Evolutionary conservation across 2,113 vertebrate genomes (phyloP), one percentile per base, ranked within the genome.

Genomic region (Cervus canadensis): DNA sequence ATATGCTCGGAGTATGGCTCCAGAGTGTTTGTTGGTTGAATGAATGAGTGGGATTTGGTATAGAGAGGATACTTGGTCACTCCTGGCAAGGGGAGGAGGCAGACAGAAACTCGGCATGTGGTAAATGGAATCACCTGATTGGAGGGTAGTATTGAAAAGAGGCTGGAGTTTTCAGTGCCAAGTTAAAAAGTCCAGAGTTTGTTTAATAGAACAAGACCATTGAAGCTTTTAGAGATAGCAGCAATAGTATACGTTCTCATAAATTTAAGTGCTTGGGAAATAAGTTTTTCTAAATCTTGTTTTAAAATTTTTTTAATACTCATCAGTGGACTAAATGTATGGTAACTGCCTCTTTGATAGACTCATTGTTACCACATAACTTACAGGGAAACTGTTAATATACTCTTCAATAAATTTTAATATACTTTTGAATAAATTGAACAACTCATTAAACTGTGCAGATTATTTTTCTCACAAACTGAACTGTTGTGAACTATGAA

Each of bases 261-360:
- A 76, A 79, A 87, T 96, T 87, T 87, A 8, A n/a, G 1, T 94
- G 28, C 28, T 30, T 74, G 36, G 54, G 36, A 90, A 87, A 45
- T 95, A 87, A 15, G 78, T 79, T 96, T 83, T 94, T 83, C 56
- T 74, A 89, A 97, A 92, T 93, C 33, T 89, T 93, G 30, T 50
- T 3, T 87, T 91, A 93, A 94, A 91, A 79, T 54, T 60, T 97
- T 89, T 93, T 43, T 85, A 87, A 15, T 87, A 79, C 15, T 95
- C 2, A 56, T 93, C n/a, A 81, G 1, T 96, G 62, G 45, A 56
- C 86, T 40, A 94, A 54, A 59, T 23, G 40, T 78, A 54, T 36
- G 3, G 21, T 85, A 81, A 76, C n/a, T 88, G 25, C 48, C 36
- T 94, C 54, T 67, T 78, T 93, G 96, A n/a, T 78, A 95, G 82